phyloP scores from a whole-genome alignment of 1,140 invertebrate genomes.

The Heliothis virescens region DNA sequence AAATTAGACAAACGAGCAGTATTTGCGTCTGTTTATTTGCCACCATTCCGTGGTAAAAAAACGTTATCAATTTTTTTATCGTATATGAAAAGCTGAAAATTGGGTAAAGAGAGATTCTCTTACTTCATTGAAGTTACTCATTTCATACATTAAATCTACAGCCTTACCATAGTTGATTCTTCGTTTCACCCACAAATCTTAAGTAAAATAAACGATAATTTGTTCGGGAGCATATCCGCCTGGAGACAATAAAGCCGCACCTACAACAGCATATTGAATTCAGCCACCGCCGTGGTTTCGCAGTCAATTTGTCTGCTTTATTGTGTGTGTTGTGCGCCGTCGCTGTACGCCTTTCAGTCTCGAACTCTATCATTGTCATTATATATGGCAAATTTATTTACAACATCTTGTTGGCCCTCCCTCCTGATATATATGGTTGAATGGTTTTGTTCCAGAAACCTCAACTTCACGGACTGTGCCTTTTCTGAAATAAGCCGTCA shows the following conservation, averaged over 20 bases:
- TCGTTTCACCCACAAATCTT: not conserved
- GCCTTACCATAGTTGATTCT: not conserved
- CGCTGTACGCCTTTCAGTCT: conserved; percentile 60
- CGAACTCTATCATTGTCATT: conserved; percentile 41
- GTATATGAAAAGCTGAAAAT: no score
- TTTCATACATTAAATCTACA: no score
- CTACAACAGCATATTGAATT: conserved; percentile 70
- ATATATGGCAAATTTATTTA: conserved; percentile 30
- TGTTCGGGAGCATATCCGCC: conserved; percentile 65
- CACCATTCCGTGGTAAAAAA: conserved; percentile 53
- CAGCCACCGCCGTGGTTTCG: conserved; percentile 68
- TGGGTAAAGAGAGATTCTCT: no score
- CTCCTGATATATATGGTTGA: not conserved
- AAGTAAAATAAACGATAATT: conserved; percentile 34
- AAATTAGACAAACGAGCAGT: conserved; percentile 66
- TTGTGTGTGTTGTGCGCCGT: conserved; percentile 68
- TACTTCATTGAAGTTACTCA: no score
- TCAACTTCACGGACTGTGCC: not conserved
- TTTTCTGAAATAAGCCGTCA: not conserved
- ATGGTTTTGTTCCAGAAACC: not conserved
- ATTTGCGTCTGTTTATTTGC: conserved; percentile 51
- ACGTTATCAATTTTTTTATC: not conserved
- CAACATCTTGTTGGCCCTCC: not conserved
- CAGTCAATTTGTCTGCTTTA: conserved; percentile 81
- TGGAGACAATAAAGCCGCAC: conserved; percentile 73